These are phyloP conservation scores for Andricus quercusramuli DNA, from an alignment of 2,888 invertebrate species.

Conservation along the genomic window DNA sequence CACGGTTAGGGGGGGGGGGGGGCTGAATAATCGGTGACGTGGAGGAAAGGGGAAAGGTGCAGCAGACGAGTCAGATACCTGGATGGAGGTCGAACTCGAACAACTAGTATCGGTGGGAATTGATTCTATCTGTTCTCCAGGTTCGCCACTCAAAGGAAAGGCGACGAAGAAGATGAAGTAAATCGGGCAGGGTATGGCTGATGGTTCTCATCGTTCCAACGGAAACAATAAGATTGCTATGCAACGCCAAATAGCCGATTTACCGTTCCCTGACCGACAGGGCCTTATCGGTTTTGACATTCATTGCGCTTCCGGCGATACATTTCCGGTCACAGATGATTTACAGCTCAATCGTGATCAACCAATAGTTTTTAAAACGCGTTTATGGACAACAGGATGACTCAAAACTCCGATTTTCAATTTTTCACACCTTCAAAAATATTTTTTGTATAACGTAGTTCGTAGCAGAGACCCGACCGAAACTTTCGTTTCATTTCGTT, in stretches of 20 bases:
- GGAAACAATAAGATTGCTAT: slow-evolving; percentile 50
- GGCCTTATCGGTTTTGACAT: slow-evolving; percentile 33
- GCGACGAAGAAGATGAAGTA: neutral
- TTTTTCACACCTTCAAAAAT: no score
- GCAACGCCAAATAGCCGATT: slow-evolving; percentile 47
- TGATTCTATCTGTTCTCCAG: slow-evolving; percentile 44
- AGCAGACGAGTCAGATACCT: neutral
- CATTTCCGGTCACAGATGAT: slow-evolving; percentile 20
- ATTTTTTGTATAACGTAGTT: no score
- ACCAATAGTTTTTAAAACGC: neutral
- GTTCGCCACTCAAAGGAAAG: neutral
- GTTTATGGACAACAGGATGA: neutral
- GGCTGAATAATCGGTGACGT: neutral
- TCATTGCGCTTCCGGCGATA: slow-evolving; percentile 17
- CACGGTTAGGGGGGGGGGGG: neutral
- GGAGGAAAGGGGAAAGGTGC: neutral
- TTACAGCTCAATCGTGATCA: neutral
- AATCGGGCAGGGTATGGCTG: neutral
- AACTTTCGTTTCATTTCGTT: no score
- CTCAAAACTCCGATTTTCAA: no score
- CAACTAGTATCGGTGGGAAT: slow-evolving; percentile 47
- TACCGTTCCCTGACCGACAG: slow-evolving; percentile 50
- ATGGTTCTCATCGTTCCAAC: slow-evolving; percentile 48
- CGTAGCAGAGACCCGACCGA: no score
- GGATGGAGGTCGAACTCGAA: slow-evolving; percentile 3